Evolutionary conservation across 2,113 vertebrate genomes (phyloP).

Genomic region (Tachysurus vachellii): DNA sequence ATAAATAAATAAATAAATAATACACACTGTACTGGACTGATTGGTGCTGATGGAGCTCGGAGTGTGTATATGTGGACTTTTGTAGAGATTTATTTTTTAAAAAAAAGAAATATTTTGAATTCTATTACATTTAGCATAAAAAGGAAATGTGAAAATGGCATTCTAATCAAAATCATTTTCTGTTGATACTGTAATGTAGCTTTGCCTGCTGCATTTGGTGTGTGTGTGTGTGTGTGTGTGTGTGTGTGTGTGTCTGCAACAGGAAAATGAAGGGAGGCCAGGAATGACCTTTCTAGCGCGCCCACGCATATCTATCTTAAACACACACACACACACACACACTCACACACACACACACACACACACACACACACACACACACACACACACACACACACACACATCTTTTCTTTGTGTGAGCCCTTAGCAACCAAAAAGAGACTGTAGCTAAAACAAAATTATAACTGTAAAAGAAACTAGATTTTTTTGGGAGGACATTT

Average conservation of each 20-base stretch:
- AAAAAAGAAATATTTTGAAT: background rate
- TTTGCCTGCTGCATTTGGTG: background rate
- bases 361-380: background rate
- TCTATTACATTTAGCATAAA: background rate
- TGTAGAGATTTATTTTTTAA: background rate
- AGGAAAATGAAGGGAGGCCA: slow-evolving; percentile 53
- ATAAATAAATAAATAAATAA: too few relatives aligned
- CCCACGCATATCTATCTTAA: slow-evolving; percentile 44
- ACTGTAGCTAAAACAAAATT: background rate
- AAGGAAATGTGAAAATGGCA: background rate
- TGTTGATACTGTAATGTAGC: background rate
- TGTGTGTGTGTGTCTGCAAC: slow-evolving; percentile 25
- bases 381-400: background rate
- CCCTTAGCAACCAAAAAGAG: background rate
- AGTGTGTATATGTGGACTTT: background rate
- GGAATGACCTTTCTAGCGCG: slow-evolving; percentile 49
- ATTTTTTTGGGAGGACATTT: background rate
- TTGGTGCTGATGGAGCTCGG: too few relatives aligned
- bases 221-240: slow-evolving; percentile 20
- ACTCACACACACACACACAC: slow-evolving; percentile 22
- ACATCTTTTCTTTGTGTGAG: background rate
- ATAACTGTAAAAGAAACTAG: background rate
- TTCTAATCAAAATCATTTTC: background rate
- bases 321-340: slow-evolving; percentile 41
- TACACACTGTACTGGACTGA: too few relatives aligned